Evolutionary conservation across 2,797 vertebrate species (phyloP), one percentile per base, ranked within the genome.

Genomic region (Loriculus beryllinus): DNA sequence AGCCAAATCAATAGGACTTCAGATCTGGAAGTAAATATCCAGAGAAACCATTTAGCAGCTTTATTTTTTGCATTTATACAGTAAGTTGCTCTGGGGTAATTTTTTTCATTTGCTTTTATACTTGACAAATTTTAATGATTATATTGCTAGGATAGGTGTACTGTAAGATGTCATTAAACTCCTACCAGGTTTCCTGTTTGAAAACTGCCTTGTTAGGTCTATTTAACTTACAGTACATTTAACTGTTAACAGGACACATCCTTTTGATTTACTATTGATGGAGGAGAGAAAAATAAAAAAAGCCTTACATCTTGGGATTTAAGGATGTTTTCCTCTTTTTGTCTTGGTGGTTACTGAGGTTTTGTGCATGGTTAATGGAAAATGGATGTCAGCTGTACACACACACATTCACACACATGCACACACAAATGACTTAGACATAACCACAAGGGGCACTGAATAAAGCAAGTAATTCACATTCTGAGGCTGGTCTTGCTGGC

Each of bases 41-140:
- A 90, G 65, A 90, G 45, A 92, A 94, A 65, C 14, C 56, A 60
- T 94, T 92, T 90, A 96, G 75, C 65, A 94, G 49, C 47, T 88
- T 91, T 86, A 78, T 62, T 94, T 67, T 68, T 91, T 90, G 62
- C 79, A 72, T 90, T 95, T 92, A 78, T 88, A 93, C 40, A 82
- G 35, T 82, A 70, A 92, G 70, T 88, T 92, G 60, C 93, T 96
- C 89, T 86, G 64, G 76, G 90, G 74, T 95, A 96, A 95, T 88
- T 28, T 95, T 97, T 95, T 96, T 96, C 92, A 95, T 96, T 93
- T 6, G 0, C 82, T 96, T 95, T 95, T 92, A 93, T 93, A 95
- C 94, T 92, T 96, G 95, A 96, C 72, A 71, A 95, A 93, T 84
- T 96, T 95, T 96, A 95, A 96, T 95, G 89, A 93, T 94, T 90